Percentiles rank a stretch among this genome's conserved stretches.
Evolutionary conservation across 2,888 invertebrate genomes (phyloP).

Genomic region (Melitaea athalia): DNA sequence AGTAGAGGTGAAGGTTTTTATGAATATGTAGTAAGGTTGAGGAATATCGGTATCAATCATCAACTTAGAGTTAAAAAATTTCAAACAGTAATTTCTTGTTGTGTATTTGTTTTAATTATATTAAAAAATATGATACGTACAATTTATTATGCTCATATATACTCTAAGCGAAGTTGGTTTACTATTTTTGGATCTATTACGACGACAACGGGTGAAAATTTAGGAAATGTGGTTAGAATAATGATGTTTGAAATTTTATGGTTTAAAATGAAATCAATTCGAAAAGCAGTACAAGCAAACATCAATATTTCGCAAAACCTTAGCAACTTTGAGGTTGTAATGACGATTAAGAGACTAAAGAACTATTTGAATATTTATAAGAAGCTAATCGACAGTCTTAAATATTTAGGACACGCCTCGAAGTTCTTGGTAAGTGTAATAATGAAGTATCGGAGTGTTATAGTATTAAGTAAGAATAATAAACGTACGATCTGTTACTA

Average conservation of each 20-base stretch:
- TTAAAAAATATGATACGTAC: background rate
- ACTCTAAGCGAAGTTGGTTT: background rate
- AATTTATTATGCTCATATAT: background rate
- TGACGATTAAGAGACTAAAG: background rate
- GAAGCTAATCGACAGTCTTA: slow-evolving; percentile 12
- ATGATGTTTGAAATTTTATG: slow-evolving; percentile 6
- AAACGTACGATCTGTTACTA: no score
- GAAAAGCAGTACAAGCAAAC: slow-evolving; percentile 16
- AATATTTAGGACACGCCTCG: slow-evolving; percentile 5
- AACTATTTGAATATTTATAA: slow-evolving; percentile 7
- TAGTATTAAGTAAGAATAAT: no score
- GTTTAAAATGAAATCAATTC: slow-evolving; percentile 19
- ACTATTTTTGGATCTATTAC: background rate
- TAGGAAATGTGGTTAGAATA: slow-evolving; percentile 14
- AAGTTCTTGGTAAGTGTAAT: slow-evolving; percentile 8
- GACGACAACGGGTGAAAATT: background rate
- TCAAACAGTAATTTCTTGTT: background rate
- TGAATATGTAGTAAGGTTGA: background rate
- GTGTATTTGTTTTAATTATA: background rate
- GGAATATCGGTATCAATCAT: background rate
- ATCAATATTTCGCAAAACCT: background rate
- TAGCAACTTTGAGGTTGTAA: background rate
- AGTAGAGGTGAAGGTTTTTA: slow-evolving; percentile 12
- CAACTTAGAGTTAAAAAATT: background rate
- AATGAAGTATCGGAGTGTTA: no score